phyloP scores from a whole-genome alignment of 2,113 vertebrate genomes.

The Podarcis raffonei region DNA sequence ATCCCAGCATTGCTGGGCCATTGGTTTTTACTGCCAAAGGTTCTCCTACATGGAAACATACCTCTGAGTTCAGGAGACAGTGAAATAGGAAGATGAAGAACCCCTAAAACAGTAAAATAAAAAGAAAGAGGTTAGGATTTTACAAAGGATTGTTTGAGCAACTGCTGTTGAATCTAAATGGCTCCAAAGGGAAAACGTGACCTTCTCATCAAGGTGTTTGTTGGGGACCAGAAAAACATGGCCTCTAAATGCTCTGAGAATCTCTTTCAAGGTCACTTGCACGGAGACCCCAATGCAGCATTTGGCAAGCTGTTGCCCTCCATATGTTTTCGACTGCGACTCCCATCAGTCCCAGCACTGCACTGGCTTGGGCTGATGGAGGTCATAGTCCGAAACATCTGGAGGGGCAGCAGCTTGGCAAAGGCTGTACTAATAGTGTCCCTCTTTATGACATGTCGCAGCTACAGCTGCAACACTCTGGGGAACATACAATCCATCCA shows the following conservation, averaged over 20 bases:
- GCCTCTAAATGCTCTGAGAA: not conserved
- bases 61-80: slow-evolving; percentile 98
- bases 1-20: not conserved
- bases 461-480: not conserved
- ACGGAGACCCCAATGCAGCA: not conserved
- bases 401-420: too few species aligned
- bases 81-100: slow-evolving; percentile 99
- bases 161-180: not conserved
- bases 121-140: not conserved
- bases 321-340: too few species aligned
- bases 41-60: slow-evolving; percentile 56
- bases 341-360: too few species aligned
- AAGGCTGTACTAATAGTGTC: too few species aligned
- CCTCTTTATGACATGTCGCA: not conserved
- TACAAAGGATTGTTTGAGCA: not conserved
- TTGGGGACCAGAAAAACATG: not conserved
- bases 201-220: not conserved
- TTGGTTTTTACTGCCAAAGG: not conserved
- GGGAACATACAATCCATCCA: not conserved
- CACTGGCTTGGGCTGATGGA: too few species aligned
- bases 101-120: slow-evolving; percentile 75
- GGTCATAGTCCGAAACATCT: too few species aligned
- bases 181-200: not conserved
- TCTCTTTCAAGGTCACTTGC: not conserved
- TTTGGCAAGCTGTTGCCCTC: too few species aligned